Conservation (phyloP, 2,113 vertebrate genomes). For the Chionis minor region DNA sequence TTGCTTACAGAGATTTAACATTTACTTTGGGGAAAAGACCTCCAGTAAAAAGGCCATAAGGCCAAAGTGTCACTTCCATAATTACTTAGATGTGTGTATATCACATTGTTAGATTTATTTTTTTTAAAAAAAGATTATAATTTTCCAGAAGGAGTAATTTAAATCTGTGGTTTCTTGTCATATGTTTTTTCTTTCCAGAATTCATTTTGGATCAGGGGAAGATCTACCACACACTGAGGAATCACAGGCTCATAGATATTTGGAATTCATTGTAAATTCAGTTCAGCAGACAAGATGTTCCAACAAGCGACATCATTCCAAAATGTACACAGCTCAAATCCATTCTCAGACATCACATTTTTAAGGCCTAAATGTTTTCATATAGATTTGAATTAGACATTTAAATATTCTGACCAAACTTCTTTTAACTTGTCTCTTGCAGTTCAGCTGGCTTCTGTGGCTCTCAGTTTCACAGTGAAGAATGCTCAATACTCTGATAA, state of each 20-base stretch:
- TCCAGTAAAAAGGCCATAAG: not conserved
- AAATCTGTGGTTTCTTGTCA: not conserved
- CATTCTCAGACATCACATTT: not conserved
- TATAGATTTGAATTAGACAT: not conserved
- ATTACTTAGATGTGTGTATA: not conserved
- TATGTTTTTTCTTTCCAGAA: not conserved
- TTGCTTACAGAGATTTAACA: slow-evolving; percentile 13
- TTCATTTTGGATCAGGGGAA: slow-evolving; percentile 14
- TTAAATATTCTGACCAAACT: slow-evolving; percentile 7
- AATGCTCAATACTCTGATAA: not conserved
- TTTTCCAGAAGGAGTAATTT: slow-evolving; percentile 23
- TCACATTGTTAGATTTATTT: not conserved
- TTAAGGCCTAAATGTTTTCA: not conserved
- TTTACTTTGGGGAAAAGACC: slow-evolving; percentile 8
- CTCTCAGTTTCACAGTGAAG: not conserved
- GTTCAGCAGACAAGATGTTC: slow-evolving; percentile 27
- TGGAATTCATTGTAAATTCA: slow-evolving; percentile 11
- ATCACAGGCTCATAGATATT: not conserved
- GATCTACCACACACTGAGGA: not conserved
- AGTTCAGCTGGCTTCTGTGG: not conserved
- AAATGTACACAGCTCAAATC: not conserved
- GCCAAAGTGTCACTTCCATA: not conserved
- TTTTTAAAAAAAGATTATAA: not conserved
- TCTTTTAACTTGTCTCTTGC: not conserved
- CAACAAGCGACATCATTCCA: not conserved